Conservation (phyloP, 1,140 invertebrate species). For the Papilio glaucus region DNA sequence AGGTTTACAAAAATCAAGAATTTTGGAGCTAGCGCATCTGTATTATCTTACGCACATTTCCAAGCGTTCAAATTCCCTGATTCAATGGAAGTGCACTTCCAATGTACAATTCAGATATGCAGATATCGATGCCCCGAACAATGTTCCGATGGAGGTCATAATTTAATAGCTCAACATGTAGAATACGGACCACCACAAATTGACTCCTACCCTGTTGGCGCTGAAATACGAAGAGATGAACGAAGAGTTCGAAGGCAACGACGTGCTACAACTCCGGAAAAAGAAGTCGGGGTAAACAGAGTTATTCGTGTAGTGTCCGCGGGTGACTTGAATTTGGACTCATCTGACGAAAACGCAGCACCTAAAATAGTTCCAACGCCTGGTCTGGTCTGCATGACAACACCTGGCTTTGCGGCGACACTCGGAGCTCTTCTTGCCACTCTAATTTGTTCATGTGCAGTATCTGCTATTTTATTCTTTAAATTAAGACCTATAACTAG, state of each 20-base stretch:
- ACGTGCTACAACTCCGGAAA: conserved; percentile 85
- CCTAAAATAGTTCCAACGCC: conserved; percentile 89
- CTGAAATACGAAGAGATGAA: conserved; percentile 89
- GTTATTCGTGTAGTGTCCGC: conserved; percentile 93
- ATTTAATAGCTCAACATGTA: conserved; percentile 84
- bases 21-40: conserved; percentile 95
- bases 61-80: conserved; percentile 98
- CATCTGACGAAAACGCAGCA: conserved; percentile 86
- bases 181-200: conserved; percentile 89
- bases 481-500: conserved; percentile 88
- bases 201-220: conserved; percentile 86
- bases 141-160: conserved; percentile 86
- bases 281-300: conserved; percentile 92
- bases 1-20: conserved; percentile 97
- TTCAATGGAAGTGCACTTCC: conserved; percentile 98
- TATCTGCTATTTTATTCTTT: conserved; percentile 93
- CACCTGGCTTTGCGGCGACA: conserved; percentile 93
- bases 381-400: conserved; percentile 94
- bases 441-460: conserved; percentile 91
- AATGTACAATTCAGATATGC: conserved; percentile 97
- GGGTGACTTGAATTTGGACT: conserved; percentile 91
- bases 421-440: conserved; percentile 91
- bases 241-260: conserved; percentile 87
- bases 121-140: conserved; percentile 96
- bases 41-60: conserved; percentile 96